Evolutionary conservation across 2,888 invertebrate genomes (phyloP), one percentile per base, ranked within the genome.

Genomic region (Synanthedon tipuliformis): DNA sequence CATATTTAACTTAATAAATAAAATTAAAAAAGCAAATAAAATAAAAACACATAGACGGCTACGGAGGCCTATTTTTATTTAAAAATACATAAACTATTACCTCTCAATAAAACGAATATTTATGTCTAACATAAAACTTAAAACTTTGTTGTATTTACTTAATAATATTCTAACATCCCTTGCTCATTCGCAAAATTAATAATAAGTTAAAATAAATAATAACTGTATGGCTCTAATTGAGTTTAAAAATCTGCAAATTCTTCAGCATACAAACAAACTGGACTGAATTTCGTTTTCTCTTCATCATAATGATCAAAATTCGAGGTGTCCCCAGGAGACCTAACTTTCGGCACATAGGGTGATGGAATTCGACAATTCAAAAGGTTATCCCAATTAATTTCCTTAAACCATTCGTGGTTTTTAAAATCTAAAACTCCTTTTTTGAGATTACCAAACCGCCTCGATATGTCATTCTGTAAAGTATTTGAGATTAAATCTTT

Each of bases 381-480:
- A 56, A 98, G 85, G 51, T 90, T 90, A 56, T 94, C 92, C 96
- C 97, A 99, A 71, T 97, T 93, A n/a, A 93, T 91, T 12, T 92
- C 90, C 55, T 90, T 89, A 70, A 98, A 98, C 97, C 98, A 99
- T 61, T 91, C 92, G 78, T 98, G 97, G 57, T 90, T 91, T 79
- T 97, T 98, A 59, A 98, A 95, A 77, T 99, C 98, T 65, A 92
- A 89, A 12, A 93, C 91, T 3, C 97, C 98, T 61, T 93, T 92
- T 74, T 93, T 95, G 57, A 99, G 88, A 75, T 96, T 97, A 12
- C 98, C 98, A 74, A 84, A 97, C 52, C 96, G 92, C 53, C 76
- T 71, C 0, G 81, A 74, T 40, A 68, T 66, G 55, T 88, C 87
- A 1, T 78, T 63, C 67, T 96, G 95, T 12, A 97, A 85, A 53